Conservation (phyloP, 1,140 invertebrate species). For the Potamilus streckersoni region DNA sequence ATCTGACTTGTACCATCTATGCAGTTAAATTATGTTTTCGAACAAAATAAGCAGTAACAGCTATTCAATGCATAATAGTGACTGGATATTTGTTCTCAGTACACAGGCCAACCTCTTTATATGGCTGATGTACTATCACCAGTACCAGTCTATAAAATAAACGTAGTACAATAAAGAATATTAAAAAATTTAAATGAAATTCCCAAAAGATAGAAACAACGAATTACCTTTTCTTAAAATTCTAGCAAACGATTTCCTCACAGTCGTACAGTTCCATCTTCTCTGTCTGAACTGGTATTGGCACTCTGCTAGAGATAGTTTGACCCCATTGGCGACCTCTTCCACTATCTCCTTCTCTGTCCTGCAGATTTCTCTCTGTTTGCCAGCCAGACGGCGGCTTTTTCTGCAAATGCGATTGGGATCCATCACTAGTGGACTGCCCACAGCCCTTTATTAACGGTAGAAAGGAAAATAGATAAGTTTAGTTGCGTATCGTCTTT, state of each 20-base stretch:
- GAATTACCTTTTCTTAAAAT: slow-evolving; percentile 74
- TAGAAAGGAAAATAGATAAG: slow-evolving; percentile 11
- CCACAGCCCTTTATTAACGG: slow-evolving; percentile 64
- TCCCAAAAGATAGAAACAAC: neutral
- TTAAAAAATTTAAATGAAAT: no score
- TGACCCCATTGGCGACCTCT: slow-evolving; percentile 63
- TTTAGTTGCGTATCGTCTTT: no score
- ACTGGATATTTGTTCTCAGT: no score
- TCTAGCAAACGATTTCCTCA: slow-evolving; percentile 65
- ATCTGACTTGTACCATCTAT: no score
- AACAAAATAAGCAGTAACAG: no score
- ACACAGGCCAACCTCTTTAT: no score
- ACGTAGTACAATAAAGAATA: no score
- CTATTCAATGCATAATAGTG: no score
- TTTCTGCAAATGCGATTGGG: slow-evolving; percentile 88
- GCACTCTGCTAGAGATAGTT: slow-evolving; percentile 64
- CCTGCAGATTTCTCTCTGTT: slow-evolving; percentile 73
- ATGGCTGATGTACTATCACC: no score
- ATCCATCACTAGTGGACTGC: slow-evolving; percentile 87
- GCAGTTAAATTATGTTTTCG: no score
- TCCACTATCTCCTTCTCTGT: slow-evolving; percentile 66
- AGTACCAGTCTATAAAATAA: no score
- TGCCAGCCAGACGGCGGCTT: slow-evolving; percentile 76
- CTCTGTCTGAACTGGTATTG: slow-evolving; percentile 64
- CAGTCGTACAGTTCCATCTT: slow-evolving; percentile 66